Conservation (phyloP, 2,113 vertebrate species). For the Pardalotus punctatus region DNA sequence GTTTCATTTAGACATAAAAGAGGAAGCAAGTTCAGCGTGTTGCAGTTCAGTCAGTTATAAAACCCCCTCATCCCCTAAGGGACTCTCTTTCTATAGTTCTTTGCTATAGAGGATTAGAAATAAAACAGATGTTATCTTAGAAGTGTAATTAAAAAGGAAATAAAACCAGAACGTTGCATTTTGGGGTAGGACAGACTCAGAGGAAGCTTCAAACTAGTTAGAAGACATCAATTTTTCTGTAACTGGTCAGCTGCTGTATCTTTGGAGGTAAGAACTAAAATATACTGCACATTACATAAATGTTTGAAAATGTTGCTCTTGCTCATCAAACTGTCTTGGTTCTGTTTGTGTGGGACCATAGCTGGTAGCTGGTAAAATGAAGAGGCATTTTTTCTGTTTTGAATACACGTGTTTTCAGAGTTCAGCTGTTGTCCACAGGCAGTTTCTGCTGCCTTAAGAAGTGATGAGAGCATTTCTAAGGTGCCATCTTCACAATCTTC, state of each 20-base stretch:
- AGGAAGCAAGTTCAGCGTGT: conserved; percentile 62
- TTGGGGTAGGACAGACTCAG: not conserved
- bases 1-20: conserved; percentile 73
- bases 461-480: not conserved
- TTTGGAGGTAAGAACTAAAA: conserved; percentile 70
- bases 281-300: not conserved
- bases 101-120: conserved; percentile 24
- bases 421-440: not conserved
- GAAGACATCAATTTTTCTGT: conserved; percentile 13
- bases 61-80: conserved; percentile 38
- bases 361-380: not conserved
- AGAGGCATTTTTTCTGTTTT: not conserved
- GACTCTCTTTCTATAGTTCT: conserved; percentile 69
- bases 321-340: not conserved
- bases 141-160: conserved; percentile 35
- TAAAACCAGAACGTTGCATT: not conserved
- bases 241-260: not conserved
- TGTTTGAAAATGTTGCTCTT: not conserved
- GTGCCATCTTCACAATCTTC: not conserved
- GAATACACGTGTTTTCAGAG: not conserved
- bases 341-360: not conserved
- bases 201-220: not conserved
- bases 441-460: not conserved
- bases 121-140: conserved; percentile 40
- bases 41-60: conserved; percentile 62